Evolutionary conservation across 2,888 invertebrate genomes (phyloP).

Genomic region (Atherix ibis): DNA sequence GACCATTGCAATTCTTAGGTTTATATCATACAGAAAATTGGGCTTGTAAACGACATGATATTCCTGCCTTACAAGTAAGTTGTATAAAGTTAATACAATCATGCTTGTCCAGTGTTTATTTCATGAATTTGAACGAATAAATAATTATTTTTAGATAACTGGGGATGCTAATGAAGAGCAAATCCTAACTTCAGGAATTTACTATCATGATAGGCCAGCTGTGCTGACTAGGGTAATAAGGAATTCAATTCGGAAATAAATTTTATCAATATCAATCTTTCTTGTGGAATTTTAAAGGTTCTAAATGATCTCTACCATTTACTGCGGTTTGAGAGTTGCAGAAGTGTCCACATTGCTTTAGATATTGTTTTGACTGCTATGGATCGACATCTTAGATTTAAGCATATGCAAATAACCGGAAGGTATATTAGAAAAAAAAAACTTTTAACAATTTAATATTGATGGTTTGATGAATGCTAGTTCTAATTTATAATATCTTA

Average conservation of each 20-base stretch:
- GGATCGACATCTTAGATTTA: conserved; percentile 71
- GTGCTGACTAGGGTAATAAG: conserved; percentile 42
- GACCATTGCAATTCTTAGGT: conserved; percentile 78
- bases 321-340: conserved; percentile 69
- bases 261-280: too few species aligned
- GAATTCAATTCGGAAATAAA: background rate
- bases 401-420: conserved; percentile 84
- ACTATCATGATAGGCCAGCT: conserved; percentile 72
- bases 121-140: conserved; percentile 1
- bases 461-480: background rate
- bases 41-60: conserved; percentile 78
- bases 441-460: too few species aligned
- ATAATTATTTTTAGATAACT: conserved; percentile 47
- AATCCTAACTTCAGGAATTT: conserved; percentile 66
- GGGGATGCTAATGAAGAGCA: conserved; percentile 87
- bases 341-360: conserved; percentile 56
- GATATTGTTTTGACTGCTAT: conserved; percentile 76
- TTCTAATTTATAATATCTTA: conserved; percentile 2
- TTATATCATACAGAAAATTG: conserved; percentile 79
- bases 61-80: conserved; percentile 73
- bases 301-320: conserved; percentile 83
- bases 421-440: too few species aligned
- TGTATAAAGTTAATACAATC: too few species aligned
- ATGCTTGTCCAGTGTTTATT: conserved; percentile 3
- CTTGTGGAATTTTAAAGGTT: conserved; percentile 39